Conservation (phyloP, 2,888 invertebrate species). For the Callinectes sapidus region DNA sequence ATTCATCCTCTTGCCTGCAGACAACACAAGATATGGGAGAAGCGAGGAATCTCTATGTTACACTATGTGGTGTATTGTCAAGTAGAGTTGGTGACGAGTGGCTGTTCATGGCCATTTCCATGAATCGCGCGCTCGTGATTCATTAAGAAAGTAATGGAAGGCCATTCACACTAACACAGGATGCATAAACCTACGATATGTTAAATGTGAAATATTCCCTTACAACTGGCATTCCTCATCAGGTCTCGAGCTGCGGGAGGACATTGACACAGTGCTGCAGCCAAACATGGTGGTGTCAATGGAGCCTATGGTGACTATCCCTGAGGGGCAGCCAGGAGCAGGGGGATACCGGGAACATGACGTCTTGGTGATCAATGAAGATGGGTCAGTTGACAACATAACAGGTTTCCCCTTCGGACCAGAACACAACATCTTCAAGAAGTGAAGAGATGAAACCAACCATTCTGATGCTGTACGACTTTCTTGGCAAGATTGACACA, state of each 20-base stretch:
- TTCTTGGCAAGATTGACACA: not conserved
- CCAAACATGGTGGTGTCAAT: slow-evolving; percentile 67
- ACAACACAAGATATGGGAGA: not conserved
- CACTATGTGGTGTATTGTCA: too few relatives aligned
- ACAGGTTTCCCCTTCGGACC: slow-evolving; percentile 64
- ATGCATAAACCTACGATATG: too few relatives aligned
- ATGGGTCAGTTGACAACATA: slow-evolving; percentile 59
- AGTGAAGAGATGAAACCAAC: not conserved
- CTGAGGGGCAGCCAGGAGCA: slow-evolving; percentile 60
- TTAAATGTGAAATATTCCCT: too few relatives aligned
- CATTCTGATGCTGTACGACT: not conserved
- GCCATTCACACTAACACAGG: too few relatives aligned
- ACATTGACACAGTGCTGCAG: slow-evolving; percentile 64
- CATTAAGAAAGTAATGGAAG: too few relatives aligned
- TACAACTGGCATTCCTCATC: not conserved
- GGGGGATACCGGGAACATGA: slow-evolving; percentile 67
- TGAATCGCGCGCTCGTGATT: too few relatives aligned
- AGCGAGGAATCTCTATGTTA: too few relatives aligned
- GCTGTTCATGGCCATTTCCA: too few relatives aligned
- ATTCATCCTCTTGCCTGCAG: not conserved
- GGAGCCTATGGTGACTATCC: slow-evolving; percentile 69
- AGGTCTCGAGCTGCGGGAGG: slow-evolving; percentile 65
- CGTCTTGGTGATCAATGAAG: slow-evolving; percentile 58
- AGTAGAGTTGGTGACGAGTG: too few relatives aligned
- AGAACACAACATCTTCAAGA: slow-evolving; percentile 41